These are phyloP conservation scores for Scytalopus superciliaris DNA, from an alignment of 2,113 vertebrate genomes.

Conservation along the genomic window DNA sequence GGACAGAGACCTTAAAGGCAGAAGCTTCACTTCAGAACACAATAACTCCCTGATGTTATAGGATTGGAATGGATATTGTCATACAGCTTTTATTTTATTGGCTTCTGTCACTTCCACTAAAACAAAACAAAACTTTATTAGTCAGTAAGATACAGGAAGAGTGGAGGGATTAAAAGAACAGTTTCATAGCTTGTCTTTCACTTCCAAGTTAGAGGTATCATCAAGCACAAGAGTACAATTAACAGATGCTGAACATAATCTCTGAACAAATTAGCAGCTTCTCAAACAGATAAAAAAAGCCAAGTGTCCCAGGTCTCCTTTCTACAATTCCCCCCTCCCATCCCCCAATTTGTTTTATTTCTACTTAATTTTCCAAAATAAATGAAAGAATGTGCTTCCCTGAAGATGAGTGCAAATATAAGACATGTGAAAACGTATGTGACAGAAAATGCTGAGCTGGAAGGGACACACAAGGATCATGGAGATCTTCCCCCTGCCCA, in stretches of 20 bases:
- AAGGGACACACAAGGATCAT: background rate
- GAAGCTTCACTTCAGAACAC: background rate
- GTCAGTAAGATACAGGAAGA: background rate
- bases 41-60: background rate
- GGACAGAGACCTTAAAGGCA: background rate
- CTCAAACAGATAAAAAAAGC: background rate
- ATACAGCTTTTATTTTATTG: background rate
- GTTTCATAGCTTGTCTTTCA: background rate
- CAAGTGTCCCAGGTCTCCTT: background rate
- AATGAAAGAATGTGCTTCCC: background rate
- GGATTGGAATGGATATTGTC: background rate
- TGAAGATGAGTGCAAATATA: background rate
- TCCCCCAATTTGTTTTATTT: background rate
- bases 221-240: background rate
- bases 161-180: background rate
- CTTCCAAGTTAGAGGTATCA: background rate
- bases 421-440: background rate
- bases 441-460: background rate
- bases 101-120: background rate
- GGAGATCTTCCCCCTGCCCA: no score
- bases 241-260: background rate
- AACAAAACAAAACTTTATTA: background rate
- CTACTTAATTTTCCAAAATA: background rate
- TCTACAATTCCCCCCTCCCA: background rate
- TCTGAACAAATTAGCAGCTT: background rate